A percentile compares a stretch with the other conserved stretches of the same genome.
phyloP scores from a whole-genome alignment of 2,797 vertebrate species.

The Argentina silus region DNA sequence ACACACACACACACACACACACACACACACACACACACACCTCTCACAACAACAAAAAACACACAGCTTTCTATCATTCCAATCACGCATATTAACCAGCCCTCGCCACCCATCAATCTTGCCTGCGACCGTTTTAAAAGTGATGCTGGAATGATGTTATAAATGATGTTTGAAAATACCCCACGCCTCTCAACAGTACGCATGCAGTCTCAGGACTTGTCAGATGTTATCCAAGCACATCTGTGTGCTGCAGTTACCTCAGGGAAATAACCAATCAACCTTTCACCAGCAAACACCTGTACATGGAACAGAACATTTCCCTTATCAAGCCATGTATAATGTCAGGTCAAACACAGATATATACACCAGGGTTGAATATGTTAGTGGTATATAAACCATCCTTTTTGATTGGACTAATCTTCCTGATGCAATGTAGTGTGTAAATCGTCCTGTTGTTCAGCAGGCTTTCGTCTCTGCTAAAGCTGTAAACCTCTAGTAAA shows the following conservation, averaged over 20 bases:
- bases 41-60: slow-evolving; percentile 48
- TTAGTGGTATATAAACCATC: background rate
- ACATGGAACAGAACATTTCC: slow-evolving; percentile 46
- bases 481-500: slow-evolving; percentile 6
- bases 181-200: slow-evolving; percentile 32
- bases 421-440: background rate
- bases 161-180: slow-evolving; percentile 70
- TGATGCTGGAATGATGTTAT: slow-evolving; percentile 69
- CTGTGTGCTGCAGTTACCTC: slow-evolving; percentile 62
- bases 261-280: slow-evolving; percentile 75
- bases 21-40: too few relatives aligned
- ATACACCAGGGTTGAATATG: background rate
- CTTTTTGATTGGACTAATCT: background rate
- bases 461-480: background rate
- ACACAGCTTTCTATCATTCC: slow-evolving; percentile 44
- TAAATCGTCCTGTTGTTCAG: background rate
- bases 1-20: too few relatives aligned
- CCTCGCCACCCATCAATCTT: slow-evolving; percentile 65
- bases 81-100: slow-evolving; percentile 70
- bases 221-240: slow-evolving; percentile 64
- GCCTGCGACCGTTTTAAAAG: slow-evolving; percentile 56
- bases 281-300: slow-evolving; percentile 69
- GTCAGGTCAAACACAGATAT: slow-evolving; percentile 57
- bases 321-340: slow-evolving; percentile 46
- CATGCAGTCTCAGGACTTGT: slow-evolving; percentile 62